Conservation (phyloP, 2,888 invertebrate genomes). For the Cheiracanthium punctorium region DNA sequence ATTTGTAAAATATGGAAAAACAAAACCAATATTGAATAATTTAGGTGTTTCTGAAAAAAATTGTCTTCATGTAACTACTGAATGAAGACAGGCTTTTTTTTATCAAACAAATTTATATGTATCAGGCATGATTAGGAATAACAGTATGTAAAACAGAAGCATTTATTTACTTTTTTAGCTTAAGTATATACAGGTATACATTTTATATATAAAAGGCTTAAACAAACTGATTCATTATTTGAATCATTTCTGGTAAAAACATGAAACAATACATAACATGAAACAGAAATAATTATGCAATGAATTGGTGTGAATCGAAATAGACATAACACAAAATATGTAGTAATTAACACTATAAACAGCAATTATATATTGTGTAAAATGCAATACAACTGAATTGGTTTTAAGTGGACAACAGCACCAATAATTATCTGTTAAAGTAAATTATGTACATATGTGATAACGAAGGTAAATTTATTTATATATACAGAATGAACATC, state of each 20-base stretch:
- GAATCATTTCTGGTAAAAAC: not conserved
- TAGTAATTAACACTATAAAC: not conserved
- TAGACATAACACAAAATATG: not conserved
- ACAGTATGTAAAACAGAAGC: not conserved
- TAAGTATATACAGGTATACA: not conserved
- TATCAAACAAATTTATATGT: too few relatives aligned
- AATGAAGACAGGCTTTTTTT: too few relatives aligned
- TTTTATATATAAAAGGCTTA: constrained; percentile 1
- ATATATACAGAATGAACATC: not conserved
- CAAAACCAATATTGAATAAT: too few relatives aligned
- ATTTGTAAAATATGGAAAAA: too few relatives aligned
- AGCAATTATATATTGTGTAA: not conserved
- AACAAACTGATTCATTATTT: not conserved
- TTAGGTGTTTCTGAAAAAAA: too few relatives aligned
- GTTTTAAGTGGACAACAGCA: not conserved
- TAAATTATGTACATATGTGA: not conserved
- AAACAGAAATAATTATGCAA: not conserved
- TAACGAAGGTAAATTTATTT: not conserved
- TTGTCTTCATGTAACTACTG: too few relatives aligned
- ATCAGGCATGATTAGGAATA: not conserved
- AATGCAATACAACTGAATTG: not conserved
- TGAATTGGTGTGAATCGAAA: not conserved
- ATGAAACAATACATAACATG: constrained; percentile 1
- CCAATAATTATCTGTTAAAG: not conserved
- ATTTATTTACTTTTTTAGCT: not conserved